These are phyloP conservation scores for Rhyacophila evoluta DNA, from an alignment of 2,888 invertebrate species.

Conservation along the genomic window DNA sequence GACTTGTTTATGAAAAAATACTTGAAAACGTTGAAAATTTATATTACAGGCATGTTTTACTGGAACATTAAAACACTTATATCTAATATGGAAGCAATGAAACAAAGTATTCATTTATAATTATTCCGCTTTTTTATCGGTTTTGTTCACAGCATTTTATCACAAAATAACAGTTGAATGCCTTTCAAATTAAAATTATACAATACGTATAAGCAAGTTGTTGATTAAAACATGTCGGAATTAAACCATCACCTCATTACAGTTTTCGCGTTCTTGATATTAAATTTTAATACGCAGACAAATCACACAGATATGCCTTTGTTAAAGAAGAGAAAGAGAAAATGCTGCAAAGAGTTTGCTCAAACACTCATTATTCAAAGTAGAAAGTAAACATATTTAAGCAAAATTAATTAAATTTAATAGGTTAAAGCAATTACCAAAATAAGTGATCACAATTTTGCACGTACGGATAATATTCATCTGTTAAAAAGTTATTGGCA, in stretches of 20 bases:
- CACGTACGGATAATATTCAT: neutral
- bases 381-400: conserved; percentile 14
- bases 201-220: neutral
- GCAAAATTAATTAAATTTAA: conserved; percentile 13
- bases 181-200: neutral
- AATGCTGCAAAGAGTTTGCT: neutral
- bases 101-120: too few relatives aligned
- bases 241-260: conserved; percentile 13
- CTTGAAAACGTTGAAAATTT: too few relatives aligned
- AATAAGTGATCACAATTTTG: neutral
- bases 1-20: too few relatives aligned
- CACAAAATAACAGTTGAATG: too few relatives aligned
- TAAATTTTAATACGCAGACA: conserved; percentile 16
- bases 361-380: conserved; percentile 19
- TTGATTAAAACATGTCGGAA: neutral
- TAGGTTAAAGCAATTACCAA: conserved; percentile 15
- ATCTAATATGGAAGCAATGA: too few relatives aligned
- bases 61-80: too few relatives aligned
- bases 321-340: conserved; percentile 15
- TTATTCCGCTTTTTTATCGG: too few relatives aligned
- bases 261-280: neutral
- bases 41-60: too few relatives aligned
- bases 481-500: conserved; percentile 18
- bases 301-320: conserved; percentile 9
- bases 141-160: too few relatives aligned